These are phyloP conservation scores for Pogonus chalceus DNA, from an alignment of 1,140 invertebrate species.

Conservation along the genomic window DNA sequence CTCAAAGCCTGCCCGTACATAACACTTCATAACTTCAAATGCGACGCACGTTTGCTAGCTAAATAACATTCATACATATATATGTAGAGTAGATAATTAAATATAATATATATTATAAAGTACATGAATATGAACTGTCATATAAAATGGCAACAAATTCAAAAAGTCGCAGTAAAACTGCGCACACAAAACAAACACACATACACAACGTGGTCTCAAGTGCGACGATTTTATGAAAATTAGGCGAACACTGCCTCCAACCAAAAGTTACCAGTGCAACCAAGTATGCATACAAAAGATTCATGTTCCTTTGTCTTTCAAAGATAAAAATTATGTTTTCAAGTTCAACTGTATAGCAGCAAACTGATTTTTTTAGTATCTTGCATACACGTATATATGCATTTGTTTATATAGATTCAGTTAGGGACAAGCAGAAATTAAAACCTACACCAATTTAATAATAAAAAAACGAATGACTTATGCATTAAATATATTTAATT, in stretches of 20 bases:
- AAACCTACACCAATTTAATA: neutral
- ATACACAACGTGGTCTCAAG: conserved; percentile 1
- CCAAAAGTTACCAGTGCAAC: conserved; percentile 31
- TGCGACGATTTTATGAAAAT: neutral
- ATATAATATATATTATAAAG: conserved; percentile 6
- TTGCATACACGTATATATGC: conserved; percentile 4
- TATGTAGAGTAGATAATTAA: conserved; percentile 5
- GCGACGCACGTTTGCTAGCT: conserved; percentile 2
- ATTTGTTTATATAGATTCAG: neutral
- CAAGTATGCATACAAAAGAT: conserved; percentile 32
- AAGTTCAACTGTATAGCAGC: conserved; percentile 6
- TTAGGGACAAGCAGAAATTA: neutral
- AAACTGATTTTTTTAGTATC: neutral
- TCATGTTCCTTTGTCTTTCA: conserved; percentile 27
- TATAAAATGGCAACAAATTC: neutral
- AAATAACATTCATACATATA: conserved; percentile 7
- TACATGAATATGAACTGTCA: conserved; percentile 4
- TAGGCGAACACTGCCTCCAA: neutral
- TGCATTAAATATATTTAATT: too few relatives aligned
- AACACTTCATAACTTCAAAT: conserved; percentile 4
- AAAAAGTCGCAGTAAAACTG: neutral
- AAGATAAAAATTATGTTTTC: neutral
- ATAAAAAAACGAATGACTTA: too few relatives aligned
- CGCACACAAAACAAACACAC: neutral
- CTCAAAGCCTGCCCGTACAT: neutral